Evolutionary conservation across 1,140 invertebrate genomes (phyloP), one percentile per base, ranked within the genome.

Genomic region (Ostrea edulis): DNA sequence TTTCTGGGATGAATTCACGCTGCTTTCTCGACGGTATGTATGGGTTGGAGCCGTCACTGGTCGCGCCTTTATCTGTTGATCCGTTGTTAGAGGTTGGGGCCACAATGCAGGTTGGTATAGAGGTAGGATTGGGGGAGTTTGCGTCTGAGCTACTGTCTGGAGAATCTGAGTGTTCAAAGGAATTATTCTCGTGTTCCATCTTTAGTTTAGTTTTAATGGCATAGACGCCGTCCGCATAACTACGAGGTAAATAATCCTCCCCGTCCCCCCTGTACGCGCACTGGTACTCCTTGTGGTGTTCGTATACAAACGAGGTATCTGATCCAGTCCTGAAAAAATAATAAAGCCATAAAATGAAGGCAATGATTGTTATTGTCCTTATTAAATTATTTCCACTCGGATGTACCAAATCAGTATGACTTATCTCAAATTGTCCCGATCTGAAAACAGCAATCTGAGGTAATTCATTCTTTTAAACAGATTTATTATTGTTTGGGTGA

Each of bases 1-100:
- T 98, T 92, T 99, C 98, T 0, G 98, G 98, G 84, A 99, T 99
- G 94, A 99, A 99, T 93, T 99, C 98, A 1, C 98, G 96, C 93
- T 99, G 98, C 93, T 99, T 99, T 86, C 98, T 90, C 9, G 89
- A 84, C 8, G 93, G 92, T 55, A 93, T 93, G 65, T 87, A 90
- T 17, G 71, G 86, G 12, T 84, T 84, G 0, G 85, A 62, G 25
- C 58, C 29, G 17, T 85, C 68, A 8, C 84, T 88, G 11, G 85
- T 77, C 8, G 82, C 86, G 20, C 81, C 68, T 22, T 87, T 83
- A 44, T 88, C 90, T 55, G 89, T 81, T 14, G 91, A 68, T 22
- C 82, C 55, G 35, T 87, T 83, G 54, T 87, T 91, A 68, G 89
- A 82, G 22, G 91, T 89, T 52, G 90, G 90, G 17, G 85, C 88